Conservation (phyloP, 2,113 vertebrate species). For the Nannobrachium achirus region DNA sequence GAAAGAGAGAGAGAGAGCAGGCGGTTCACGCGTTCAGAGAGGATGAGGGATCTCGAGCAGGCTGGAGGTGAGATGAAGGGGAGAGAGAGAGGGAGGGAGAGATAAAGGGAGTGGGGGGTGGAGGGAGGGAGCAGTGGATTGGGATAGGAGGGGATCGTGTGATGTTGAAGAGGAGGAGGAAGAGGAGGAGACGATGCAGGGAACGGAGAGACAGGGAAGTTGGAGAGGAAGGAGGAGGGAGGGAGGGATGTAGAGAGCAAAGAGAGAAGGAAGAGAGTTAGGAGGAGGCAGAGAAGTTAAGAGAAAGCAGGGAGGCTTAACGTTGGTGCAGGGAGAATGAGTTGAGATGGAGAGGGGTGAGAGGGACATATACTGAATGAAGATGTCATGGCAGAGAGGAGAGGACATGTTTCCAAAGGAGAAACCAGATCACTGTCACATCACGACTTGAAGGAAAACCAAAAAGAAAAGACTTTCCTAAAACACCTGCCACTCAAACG, state of each 20-base stretch:
- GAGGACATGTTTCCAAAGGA: too few species aligned
- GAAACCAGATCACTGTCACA: too few species aligned
- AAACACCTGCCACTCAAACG: too few species aligned
- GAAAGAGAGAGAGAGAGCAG: slow-evolving; percentile 60
- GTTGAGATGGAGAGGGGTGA: slow-evolving; percentile 10
- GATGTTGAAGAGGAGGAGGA: slow-evolving; percentile 51
- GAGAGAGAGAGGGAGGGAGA: slow-evolving; percentile 66
- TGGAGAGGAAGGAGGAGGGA: slow-evolving; percentile 28
- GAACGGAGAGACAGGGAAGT: slow-evolving; percentile 1
- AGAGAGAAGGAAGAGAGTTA: slow-evolving; percentile 48
- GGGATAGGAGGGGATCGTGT: slow-evolving; percentile 72
- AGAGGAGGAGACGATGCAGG: slow-evolving; percentile 11
- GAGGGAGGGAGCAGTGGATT: slow-evolving; percentile 57
- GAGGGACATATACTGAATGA: too few species aligned
- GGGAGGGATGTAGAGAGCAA: slow-evolving; percentile 47
- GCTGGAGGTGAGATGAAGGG: slow-evolving; percentile 79
- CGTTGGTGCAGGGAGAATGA: slow-evolving; percentile 10
- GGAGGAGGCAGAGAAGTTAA: background rate
- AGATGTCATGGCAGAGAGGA: background rate
- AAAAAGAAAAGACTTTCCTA: too few species aligned
- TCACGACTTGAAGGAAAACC: too few species aligned
- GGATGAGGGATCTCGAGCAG: slow-evolving; percentile 56
- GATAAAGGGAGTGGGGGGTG: background rate
- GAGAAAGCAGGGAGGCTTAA: background rate
- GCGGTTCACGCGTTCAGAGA: slow-evolving; percentile 46